Percentiles rank a stretch among this genome's conserved stretches.
Evolutionary conservation across 2,113 vertebrate species (phyloP).

Genomic region (Nannobrachium achirus): DNA sequence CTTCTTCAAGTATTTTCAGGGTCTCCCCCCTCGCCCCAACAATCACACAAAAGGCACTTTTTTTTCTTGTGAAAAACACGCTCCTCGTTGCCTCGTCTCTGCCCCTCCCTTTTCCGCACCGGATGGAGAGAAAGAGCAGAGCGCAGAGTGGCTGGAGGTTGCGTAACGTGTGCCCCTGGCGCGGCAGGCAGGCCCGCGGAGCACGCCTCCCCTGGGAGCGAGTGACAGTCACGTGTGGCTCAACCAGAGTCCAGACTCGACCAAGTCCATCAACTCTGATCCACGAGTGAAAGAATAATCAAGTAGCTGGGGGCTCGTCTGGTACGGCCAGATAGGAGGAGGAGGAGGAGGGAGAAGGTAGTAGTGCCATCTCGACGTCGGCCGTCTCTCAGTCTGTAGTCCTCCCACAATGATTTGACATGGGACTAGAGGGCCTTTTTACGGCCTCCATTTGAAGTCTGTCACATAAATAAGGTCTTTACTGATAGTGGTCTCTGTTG

Average conservation of each 20-base stretch:
- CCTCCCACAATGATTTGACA: not conserved
- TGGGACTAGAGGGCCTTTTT: not conserved
- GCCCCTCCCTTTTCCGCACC: slow-evolving; percentile 44
- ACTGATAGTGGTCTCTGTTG: slow-evolving; percentile 25
- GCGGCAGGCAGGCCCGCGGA: not conserved
- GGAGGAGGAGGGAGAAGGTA: no score
- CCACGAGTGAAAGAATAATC: slow-evolving; percentile 6
- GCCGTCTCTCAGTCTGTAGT: slow-evolving; percentile 1
- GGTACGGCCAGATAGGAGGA: not conserved
- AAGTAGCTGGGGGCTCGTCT: slow-evolving; percentile 18
- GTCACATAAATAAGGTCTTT: slow-evolving; percentile 30
- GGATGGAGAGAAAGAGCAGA: slow-evolving; percentile 23
- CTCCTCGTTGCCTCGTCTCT: slow-evolving; percentile 7
- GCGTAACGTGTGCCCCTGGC: slow-evolving; percentile 29
- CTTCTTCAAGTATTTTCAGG: slow-evolving; percentile 74
- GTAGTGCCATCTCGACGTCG: not conserved
- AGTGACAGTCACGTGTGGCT: slow-evolving; percentile 4
- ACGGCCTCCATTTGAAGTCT: slow-evolving; percentile 35
- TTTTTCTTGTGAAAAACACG: not conserved
- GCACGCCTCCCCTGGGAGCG: slow-evolving; percentile 15
- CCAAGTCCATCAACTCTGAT: slow-evolving; percentile 1
- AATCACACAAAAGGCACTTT: slow-evolving; percentile 73
- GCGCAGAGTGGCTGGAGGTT: slow-evolving; percentile 28
- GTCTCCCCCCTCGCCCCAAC: slow-evolving; percentile 31
- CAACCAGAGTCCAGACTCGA: slow-evolving; percentile 27